Evolutionary conservation across 2,888 invertebrate species (phyloP).

Genomic region (Epinotia ramella): DNA sequence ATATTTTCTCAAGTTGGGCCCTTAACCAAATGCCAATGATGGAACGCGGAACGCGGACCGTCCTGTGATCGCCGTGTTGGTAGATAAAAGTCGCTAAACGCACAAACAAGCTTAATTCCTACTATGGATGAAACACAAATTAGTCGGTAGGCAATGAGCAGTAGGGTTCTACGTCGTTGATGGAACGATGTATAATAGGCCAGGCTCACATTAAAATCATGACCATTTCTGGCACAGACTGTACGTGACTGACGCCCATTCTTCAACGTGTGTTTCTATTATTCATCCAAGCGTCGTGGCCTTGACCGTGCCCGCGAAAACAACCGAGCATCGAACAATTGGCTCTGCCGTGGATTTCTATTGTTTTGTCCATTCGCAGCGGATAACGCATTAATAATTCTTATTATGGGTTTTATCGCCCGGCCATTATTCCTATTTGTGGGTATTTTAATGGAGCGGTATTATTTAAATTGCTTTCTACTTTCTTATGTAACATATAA

Average conservation of each 20-base stretch:
- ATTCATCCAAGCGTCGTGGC: conserved; percentile 35
- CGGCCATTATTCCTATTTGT: neutral
- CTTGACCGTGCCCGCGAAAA: conserved; percentile 51
- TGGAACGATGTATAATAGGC: too few relatives aligned
- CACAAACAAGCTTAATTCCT: too few relatives aligned
- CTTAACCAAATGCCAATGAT: too few relatives aligned
- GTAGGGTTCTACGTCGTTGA: too few relatives aligned
- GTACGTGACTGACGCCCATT: neutral
- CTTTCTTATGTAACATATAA: neutral
- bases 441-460: neutral
- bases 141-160: too few relatives aligned
- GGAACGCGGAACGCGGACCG: too few relatives aligned
- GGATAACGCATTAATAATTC: conserved; percentile 10
- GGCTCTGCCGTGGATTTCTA: conserved; percentile 30
- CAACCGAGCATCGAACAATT: conserved; percentile 27
- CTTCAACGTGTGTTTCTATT: conserved; percentile 2
- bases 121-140: too few relatives aligned
- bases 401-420: conserved; percentile 5
- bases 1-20: too few relatives aligned
- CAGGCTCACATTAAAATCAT: neutral
- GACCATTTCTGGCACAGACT: neutral
- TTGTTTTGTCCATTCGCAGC: conserved; percentile 32
- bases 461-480: conserved; percentile 5
- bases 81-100: too few relatives aligned
- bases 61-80: too few relatives aligned